Percentiles rank a stretch among this genome's conserved stretches.
These are phyloP conservation scores for Onthophagus taurus DNA, from an alignment of 1,140 invertebrate species.

Conservation along the genomic window DNA sequence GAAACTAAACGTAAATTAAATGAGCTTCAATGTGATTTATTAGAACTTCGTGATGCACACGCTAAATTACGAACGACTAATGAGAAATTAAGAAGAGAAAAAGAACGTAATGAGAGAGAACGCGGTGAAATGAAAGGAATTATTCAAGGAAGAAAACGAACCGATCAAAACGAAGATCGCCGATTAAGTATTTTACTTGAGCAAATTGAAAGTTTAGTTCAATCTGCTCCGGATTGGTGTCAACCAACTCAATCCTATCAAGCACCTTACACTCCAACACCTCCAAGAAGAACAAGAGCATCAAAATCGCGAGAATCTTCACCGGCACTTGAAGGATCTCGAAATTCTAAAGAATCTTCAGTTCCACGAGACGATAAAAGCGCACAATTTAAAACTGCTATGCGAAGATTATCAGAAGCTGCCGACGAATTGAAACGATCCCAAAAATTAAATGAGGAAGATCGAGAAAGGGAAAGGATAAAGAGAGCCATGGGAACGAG, in stretches of 20 bases:
- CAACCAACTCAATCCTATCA: conserved; percentile 24
- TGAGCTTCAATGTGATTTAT: conserved; percentile 75
- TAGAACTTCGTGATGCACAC: conserved; percentile 82
- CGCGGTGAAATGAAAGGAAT: conserved; percentile 55
- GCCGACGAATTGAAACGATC: conserved; percentile 43
- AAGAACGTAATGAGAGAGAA: conserved; percentile 74
- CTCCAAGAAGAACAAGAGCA: conserved; percentile 44
- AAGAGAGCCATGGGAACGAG: conserved; percentile 35
- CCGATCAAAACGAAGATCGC: conserved; percentile 53
- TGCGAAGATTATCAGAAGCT: conserved; percentile 41
- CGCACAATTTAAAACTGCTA: conserved; percentile 33
- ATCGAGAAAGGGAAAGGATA: conserved; percentile 39
- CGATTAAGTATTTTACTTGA: conserved; percentile 60
- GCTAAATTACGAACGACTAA: conserved; percentile 86
- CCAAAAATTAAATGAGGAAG: conserved; percentile 41
- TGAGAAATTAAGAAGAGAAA: conserved; percentile 79
- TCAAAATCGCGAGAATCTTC: conserved; percentile 52
- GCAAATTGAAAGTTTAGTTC: conserved; percentile 66
- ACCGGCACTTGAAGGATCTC: conserved; percentile 43
- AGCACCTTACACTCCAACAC: conserved; percentile 42
- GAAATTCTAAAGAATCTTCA: conserved; percentile 33
- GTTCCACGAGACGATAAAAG: conserved; percentile 24
- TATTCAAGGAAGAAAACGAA: conserved; percentile 42
- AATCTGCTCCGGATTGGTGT: conserved; percentile 57
- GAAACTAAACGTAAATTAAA: conserved; percentile 77